Evolutionary conservation across 2,888 invertebrate species (phyloP), one percentile per base, ranked within the genome.

Genomic region (Scaptomyza caliginosa): DNA sequence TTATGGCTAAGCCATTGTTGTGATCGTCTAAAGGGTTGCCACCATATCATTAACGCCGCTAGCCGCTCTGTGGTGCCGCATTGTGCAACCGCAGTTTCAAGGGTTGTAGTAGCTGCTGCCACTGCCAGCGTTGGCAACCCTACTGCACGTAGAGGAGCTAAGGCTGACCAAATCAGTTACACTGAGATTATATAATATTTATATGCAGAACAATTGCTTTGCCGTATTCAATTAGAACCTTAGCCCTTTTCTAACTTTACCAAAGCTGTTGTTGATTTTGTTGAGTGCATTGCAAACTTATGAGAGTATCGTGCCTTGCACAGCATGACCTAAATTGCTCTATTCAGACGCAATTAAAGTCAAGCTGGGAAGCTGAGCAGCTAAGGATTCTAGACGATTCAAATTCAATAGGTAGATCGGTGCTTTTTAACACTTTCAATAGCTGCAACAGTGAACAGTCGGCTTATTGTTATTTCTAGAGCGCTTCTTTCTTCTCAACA

Each of bases 21-120:
- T 77, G 77, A 76, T 76, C 60, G 76, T 16, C 46, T 8, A 43
- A 65, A 82, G 80, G 82, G 74, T 78, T 78, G 71, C 80, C 78
- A 80, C 65, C 74, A 83, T 88, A 89, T 89, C 89, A 89, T 89
- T 89, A 89, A 77, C 83, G 87, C 88, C 81, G 86, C 74, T 64
- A 52, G 69, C 72, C 65, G 56, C 89, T 65, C 75, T 88, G 88
- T 82, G 88, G 88, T 88, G 85, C 85, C 83, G 34, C 71, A 82
- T 85, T 85, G 85, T 78, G 63, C 64, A 54, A 84, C 82, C 84
- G 75, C 82, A 79, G 57, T 40, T 34, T 19, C 56, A 77, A 65
- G 73, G 77, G 67, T 64, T 65, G 62, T 51, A 26, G 13, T 51
- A 3, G 34, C 34, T 34, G 43, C 63, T 52, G 57, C 51, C 34